Base-by-base conservation (phyloP, 2,113 vertebrate species). In the Gadus chalcogrammus region DNA sequence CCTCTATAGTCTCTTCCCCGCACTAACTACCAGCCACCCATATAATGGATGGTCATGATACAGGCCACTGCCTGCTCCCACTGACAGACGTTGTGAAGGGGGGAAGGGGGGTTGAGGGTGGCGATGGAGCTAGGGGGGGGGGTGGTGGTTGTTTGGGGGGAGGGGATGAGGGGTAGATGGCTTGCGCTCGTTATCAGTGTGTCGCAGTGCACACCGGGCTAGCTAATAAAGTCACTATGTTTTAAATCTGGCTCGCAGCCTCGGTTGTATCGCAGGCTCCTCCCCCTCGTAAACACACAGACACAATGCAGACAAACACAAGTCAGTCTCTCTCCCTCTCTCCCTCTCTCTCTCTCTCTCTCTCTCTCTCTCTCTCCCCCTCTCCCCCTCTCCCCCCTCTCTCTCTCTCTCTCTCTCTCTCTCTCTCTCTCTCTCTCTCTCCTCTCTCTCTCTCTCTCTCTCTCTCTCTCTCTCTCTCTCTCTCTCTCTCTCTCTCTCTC, bases 111-210 rank as follows among this genome's bases (percentile, higher is more conserved):
- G 80, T 80, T 86, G 78, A 48, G 65, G 81, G 84, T 24, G 56
- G 20, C 24, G 27, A 20, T 65, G 61, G 20, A 22, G 9, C 13
- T 5, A 13, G 13, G 48, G 53, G 42, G 53, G 42, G 12, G 38
- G 38, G 38, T 13, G 9, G 42, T 13, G 42, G 42, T 48, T 48
- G 55, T 31, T 24, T 3, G 28, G 15, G 3, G 15, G 31, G 31
- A 17, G 15, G 58, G 83, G 80, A 82, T 86, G 78, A 9, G 65
- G 81, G 85, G 81, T 73, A 55, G 73, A 85, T 86, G 74, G 70
- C 85, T 65, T 72, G 84, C 76, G 86, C 86, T 77, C 82, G 89
- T 95, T 95, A 96, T 95, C 93, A 91, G 92, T 70, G 35, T 71
- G 60, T 28, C 83, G 84, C 91, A 95, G 91, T 89, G 84, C 85